These are phyloP conservation scores for Phyllotis vaccarum DNA, from an alignment of 2,797 vertebrate species.

Conservation along the genomic window DNA sequence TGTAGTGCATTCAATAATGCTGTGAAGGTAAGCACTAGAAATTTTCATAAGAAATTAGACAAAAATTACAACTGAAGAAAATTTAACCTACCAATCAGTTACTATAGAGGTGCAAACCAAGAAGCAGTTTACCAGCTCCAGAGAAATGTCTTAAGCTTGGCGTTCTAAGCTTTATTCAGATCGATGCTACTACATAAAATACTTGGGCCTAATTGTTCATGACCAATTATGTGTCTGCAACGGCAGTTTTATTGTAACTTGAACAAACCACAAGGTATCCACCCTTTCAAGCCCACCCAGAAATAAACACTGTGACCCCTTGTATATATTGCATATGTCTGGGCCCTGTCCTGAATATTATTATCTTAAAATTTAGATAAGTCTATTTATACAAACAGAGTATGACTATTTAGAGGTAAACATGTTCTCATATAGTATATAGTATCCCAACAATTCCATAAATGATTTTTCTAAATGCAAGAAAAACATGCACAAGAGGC, in stretches of 20 bases:
- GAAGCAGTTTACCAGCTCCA: neutral
- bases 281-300: neutral
- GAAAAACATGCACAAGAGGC: neutral
- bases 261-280: neutral
- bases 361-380: neutral
- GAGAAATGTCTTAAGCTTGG: neutral
- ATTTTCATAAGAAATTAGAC: neutral
- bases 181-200: neutral
- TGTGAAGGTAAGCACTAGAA: neutral
- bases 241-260: neutral
- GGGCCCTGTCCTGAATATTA: neutral
- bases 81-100: neutral
- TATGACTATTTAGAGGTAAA: neutral
- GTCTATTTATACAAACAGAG: neutral
- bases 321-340: neutral
- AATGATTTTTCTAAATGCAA: neutral
- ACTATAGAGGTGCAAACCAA: slow-evolving; percentile 14
- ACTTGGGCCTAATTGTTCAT: neutral
- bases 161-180: neutral
- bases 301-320: neutral
- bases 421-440: neutral
- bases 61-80: neutral
- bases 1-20: neutral
- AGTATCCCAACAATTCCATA: neutral
- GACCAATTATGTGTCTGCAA: neutral